A percentile compares a stretch with the other conserved stretches of the same genome.
These are phyloP conservation scores for Trichoplusia ni DNA, from an alignment of 1,140 invertebrate genomes.

Conservation along the genomic window DNA sequence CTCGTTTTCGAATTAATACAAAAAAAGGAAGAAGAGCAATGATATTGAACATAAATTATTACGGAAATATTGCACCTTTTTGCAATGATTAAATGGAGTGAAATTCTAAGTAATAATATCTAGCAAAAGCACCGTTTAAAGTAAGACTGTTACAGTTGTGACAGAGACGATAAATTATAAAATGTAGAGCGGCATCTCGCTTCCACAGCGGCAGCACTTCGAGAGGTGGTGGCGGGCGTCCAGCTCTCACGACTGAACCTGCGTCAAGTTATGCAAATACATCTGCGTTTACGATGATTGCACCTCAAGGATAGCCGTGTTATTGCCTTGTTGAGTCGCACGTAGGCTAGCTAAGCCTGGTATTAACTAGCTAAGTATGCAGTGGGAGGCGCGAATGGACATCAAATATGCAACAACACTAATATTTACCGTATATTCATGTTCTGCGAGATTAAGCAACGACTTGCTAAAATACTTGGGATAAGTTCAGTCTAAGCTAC, in stretches of 20 bases:
- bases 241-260: not conserved
- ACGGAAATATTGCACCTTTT: no score
- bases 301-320: conserved; percentile 6
- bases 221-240: not conserved
- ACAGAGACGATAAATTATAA: no score
- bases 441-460: not conserved
- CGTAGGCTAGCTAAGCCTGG: not conserved
- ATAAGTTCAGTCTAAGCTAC: no score
- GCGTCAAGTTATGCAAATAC: conserved; percentile 18
- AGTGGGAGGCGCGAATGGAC: conserved; percentile 4
- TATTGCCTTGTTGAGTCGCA: conserved; percentile 11
- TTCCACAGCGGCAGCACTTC: not conserved
- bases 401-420: conserved; percentile 2
- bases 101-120: no score
- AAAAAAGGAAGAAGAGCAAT: no score
- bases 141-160: no score
- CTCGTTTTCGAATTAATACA: no score
- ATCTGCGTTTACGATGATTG: not conserved
- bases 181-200: not conserved
- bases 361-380: not conserved
- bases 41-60: no score
- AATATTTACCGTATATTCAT: no score
- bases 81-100: no score
- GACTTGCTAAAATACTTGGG: no score
- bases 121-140: no score